Evolutionary conservation across 2,113 vertebrate species (phyloP).

Genomic region (Pipa parva): DNA sequence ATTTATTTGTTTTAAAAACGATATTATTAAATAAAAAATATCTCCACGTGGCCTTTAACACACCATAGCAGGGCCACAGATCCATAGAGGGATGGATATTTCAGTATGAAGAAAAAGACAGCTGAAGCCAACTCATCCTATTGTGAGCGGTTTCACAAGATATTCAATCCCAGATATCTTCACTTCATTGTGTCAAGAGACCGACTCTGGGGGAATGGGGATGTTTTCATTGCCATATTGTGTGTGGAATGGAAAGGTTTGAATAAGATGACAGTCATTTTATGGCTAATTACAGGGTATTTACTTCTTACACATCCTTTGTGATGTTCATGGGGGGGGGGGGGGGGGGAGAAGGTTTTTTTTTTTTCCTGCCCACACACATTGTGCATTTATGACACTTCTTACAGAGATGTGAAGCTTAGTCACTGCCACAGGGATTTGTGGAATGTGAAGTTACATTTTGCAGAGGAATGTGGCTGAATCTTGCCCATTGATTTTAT

Average conservation of each 20-base stretch:
- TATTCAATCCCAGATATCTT: not conserved
- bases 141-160: not conserved
- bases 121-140: too few relatives aligned
- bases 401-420: constrained; percentile 23
- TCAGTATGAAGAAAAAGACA: too few relatives aligned
- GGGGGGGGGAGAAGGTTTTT: too few relatives aligned
- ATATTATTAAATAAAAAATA: too few relatives aligned
- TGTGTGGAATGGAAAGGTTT: not conserved
- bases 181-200: not conserved
- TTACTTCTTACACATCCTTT: constrained; percentile 4
- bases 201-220: not conserved
- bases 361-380: constrained; percentile 9
- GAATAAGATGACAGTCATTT: not conserved
- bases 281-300: constrained; percentile 17
- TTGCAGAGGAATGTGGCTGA: not conserved
- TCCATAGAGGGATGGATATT: too few relatives aligned
- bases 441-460: constrained; percentile 9
- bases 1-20: too few relatives aligned
- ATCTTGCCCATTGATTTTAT: not conserved
- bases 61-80: too few relatives aligned
- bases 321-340: not conserved
- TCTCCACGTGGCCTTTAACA: too few relatives aligned
- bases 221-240: constrained; percentile 24
- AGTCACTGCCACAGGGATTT: constrained; percentile 24
- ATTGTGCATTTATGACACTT: constrained; percentile 15